Evolutionary conservation across 2,888 invertebrate genomes (phyloP), one percentile per base, ranked within the genome.

Genomic region (Drosophila monieri): DNA sequence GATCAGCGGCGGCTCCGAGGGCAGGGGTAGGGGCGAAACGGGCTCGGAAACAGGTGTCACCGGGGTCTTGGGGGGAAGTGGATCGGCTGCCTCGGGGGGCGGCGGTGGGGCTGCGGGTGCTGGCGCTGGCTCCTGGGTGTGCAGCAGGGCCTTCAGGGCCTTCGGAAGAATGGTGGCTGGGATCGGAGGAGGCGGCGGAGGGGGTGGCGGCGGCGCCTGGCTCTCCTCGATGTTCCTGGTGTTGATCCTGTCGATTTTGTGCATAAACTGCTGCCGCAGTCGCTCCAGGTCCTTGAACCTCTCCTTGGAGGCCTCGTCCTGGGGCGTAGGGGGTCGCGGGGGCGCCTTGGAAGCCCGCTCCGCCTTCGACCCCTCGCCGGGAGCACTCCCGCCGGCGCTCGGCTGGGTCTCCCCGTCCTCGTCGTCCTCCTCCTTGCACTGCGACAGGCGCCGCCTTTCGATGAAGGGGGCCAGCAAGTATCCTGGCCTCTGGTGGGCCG

Each of bases 371-470:
- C 30, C n/a, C 10, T 72, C 87, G 0, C 44, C 53, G 0, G 23
- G 12, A 0, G 21, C 57, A n/a, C 9, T 10, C 15, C 27, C 37
- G 1, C 15, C 41, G 10, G 46, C 30, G 18, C 78, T 69, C 27
- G 88, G 77, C 5, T 88, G 81, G 3, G 89, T 85, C 49, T 74
- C 78, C 77, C 78, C 75, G 75, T 95, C 95, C 56, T 96, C 95
- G 89, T 96, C 96, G 83, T 96, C 96, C 91, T 96, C 96, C 89
- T 96, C 96, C 67, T 95, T 94, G 89, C 96, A 96, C 91, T 96
- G 96, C 3, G 96, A 96, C 73, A 96, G 91, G 12, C 96, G 93
- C 30, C 95, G 92, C 5, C 94, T 92, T 79, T 94, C 94, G 59
- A 92, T 92, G 80, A 93, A 94, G 1, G 93, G 92, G 75, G 93